Base-by-base conservation (phyloP, 2,113 vertebrate genomes). In the Peromyscus maniculatus region DNA sequence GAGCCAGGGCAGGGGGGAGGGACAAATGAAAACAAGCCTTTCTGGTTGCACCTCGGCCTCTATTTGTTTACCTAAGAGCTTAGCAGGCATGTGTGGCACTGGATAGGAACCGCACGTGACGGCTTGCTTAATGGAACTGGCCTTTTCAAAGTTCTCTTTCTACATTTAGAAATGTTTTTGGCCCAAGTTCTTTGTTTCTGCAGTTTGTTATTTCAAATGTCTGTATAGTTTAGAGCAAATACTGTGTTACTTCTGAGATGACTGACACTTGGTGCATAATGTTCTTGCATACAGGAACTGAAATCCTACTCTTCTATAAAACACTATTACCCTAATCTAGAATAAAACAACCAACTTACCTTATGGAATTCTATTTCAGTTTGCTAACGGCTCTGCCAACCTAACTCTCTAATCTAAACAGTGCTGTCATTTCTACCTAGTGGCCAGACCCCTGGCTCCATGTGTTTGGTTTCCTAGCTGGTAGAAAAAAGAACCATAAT, bases 321-420 rank as follows among this genome's bases (percentile, higher is more conserved):
- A 89, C 0, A 21, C 52, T 36, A 55, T 12, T 26, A 26, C 1
- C 59, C 6, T 84, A 89, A 71, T 71, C 46, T 52, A 49, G 62
- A 69, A 36, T 69, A 21, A 33, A 55, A 87, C 92, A 46, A 77
- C 72, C 21, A 66, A 22, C 17, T 64, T 84, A 91, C 77, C 36
- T 88, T 86, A 94, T 84, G 59, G 55, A 95, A 92, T 93, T 94
- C 72, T 93, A 66, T 92, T 89, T 88, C 59, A 84, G 66, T 92
- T 84, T 90, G 19, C 22, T 17, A 19, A 91, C 80, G 67, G 89
- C 67, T 78, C 3, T 87, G 46, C 43, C 71, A 91, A 93, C 36
- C 52, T 28, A 89, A 82, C 71, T 87, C 55, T 72, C 89, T 93
- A 95, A 82, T 71, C 82, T 87, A 87, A 94, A 86, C 24, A 91